Base-by-base conservation (phyloP, 1,140 invertebrate species). In the Marisa cornuarietis region DNA sequence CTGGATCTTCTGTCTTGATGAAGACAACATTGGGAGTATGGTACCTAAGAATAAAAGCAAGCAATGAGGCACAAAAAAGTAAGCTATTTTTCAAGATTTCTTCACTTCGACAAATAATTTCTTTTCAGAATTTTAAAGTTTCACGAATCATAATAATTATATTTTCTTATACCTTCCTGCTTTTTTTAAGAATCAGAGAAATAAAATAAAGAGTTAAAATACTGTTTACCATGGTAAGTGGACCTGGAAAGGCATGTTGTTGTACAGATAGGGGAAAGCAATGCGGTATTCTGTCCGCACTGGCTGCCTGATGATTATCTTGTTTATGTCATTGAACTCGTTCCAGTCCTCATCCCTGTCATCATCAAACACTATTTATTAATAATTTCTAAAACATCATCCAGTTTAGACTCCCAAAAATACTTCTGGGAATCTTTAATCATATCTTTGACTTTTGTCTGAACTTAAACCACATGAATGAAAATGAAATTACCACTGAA, bases 241-340 rank as follows among this genome's bases (percentile, higher is more conserved):
- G 0, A 91, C 90, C 81, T 93, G 90, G 92, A 95, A 98, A 3
- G 98, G 98, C 93, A 99, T 94, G 89, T 99, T 99, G 91, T 99
- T 99, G 91, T 99, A 99, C 75, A 99, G 92, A 91, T 99, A 99
- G 6, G 99, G 98, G 92, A 99, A 99, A 8, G 98, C 98, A 89
- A 99, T 99, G 81, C 98, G 94, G 91, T 99, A 99, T 92, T 99
- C 99, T 11, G 99, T 99, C 80, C 99, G 93, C 83, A 99, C 97
- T 52, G 98, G 98, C 88, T 99, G 98, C 52, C 99, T 92, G 87
- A 99, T 99, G 79, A 99, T 99, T 84, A 99, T 99, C 91, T 99
- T 99, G 88, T 99, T 99, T 76, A 99, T 99, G 89, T 99, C 99
- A 92, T 99, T 99, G 88, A 99, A 99, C 92, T 99, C 99, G 92